These are phyloP conservation scores for Lacanobia wlatinum DNA, from an alignment of 2,888 invertebrate species.

Conservation along the genomic window DNA sequence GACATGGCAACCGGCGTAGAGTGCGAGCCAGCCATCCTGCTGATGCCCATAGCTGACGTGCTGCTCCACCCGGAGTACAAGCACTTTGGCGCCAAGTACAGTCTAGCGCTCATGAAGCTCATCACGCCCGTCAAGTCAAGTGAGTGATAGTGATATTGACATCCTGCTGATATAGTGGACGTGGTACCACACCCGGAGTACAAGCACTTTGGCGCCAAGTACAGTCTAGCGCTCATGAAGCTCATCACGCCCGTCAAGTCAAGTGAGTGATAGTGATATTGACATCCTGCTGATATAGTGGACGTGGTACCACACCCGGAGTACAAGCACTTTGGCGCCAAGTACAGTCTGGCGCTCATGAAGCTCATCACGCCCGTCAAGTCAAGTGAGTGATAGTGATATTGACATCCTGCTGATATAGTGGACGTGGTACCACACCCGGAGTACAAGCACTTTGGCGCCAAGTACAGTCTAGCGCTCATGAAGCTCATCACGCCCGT, in stretches of 20 bases:
- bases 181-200: too few relatives aligned
- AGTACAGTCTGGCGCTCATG: constrained; percentile 80
- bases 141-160: constrained; percentile 61
- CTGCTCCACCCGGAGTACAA: constrained; percentile 85
- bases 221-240: constrained; percentile 82
- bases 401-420: too few relatives aligned
- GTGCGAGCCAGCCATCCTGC: constrained; percentile 80
- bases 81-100: constrained; percentile 79
- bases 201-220: constrained; percentile 76
- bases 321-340: constrained; percentile 75
- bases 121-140: constrained; percentile 78
- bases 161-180: too few relatives aligned
- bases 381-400: constrained; percentile 73
- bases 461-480: constrained; percentile 79
- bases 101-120: constrained; percentile 81
- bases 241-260: constrained; percentile 78
- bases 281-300: too few relatives aligned
- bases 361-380: constrained; percentile 79
- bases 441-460: constrained; percentile 74
- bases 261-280: constrained; percentile 67
- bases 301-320: too few relatives aligned
- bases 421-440: too few relatives aligned
- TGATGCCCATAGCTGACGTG: constrained; percentile 85
- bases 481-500: constrained; percentile 79
- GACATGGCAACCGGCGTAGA: constrained; percentile 72